phyloP scores from a whole-genome alignment of 2,888 invertebrate genomes.

The Plemyria rubiginata region DNA sequence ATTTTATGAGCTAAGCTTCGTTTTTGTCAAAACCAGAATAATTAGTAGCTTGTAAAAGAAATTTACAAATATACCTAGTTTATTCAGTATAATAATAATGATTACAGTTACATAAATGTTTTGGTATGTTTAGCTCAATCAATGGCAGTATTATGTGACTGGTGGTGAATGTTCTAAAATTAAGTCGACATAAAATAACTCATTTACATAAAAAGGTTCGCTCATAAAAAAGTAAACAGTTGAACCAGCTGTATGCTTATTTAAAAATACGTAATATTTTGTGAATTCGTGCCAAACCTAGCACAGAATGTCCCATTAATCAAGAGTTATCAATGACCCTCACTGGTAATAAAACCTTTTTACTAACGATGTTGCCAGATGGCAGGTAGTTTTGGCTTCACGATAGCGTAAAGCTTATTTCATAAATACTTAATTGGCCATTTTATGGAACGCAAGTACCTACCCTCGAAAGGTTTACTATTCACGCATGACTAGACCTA shows the following conservation, averaged over 20 bases:
- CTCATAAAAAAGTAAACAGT: too few species aligned
- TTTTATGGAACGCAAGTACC: too few species aligned
- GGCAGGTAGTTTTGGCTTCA: not conserved
- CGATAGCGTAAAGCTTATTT: constrained; percentile 8
- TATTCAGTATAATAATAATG: too few species aligned
- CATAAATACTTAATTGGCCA: constrained; percentile 1
- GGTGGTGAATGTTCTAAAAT: too few species aligned
- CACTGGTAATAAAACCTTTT: constrained; percentile 14
- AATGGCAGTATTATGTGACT: too few species aligned
- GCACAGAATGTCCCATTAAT: constrained; percentile 22
- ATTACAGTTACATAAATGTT: too few species aligned
- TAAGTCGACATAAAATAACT: too few species aligned
- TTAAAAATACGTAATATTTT: not conserved
- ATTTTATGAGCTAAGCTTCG: not conserved
- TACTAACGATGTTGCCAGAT: constrained; percentile 19
- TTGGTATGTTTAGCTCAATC: too few species aligned
- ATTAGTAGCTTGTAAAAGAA: not conserved
- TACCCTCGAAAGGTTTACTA: too few species aligned
- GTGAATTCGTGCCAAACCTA: constrained; percentile 18
- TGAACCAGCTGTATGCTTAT: not conserved
- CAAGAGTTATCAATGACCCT: constrained; percentile 16
- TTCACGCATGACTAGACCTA: too few species aligned
- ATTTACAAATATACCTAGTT: too few species aligned
- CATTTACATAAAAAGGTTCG: too few species aligned
- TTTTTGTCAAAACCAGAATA: not conserved